A percentile compares a stretch with the other conserved stretches of the same genome.
Conservation (phyloP, 2,888 invertebrate species). For the Drosophila leonis region DNA sequence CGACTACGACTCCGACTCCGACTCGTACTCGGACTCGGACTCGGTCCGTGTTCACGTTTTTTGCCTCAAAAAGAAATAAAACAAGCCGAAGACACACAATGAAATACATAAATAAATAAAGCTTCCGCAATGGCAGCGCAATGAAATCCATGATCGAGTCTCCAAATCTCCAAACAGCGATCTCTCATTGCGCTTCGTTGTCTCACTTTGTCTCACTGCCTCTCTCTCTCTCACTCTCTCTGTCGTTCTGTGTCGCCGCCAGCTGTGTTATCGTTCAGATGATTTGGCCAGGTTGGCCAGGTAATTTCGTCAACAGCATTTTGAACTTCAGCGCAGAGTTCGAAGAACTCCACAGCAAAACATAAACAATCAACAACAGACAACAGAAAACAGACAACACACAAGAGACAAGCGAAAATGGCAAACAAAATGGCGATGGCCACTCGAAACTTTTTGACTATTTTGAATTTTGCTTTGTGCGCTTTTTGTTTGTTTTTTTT, state of each 20-base stretch:
- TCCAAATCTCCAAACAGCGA: slow-evolving; percentile 24
- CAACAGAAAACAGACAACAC: slow-evolving; percentile 16
- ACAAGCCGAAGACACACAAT: slow-evolving; percentile 13
- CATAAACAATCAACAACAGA: slow-evolving; percentile 44
- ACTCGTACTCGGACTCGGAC: neutral
- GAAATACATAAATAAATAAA: slow-evolving; percentile 48
- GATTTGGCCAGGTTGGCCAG: slow-evolving; percentile 52
- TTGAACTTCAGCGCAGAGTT: slow-evolving; percentile 66
- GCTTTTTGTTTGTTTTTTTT: neutral
- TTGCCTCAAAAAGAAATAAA: slow-evolving; percentile 15
- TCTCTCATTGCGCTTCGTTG: slow-evolving; percentile 13
- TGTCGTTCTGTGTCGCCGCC: neutral
- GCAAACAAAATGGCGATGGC: slow-evolving; percentile 40
- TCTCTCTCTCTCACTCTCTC: neutral
- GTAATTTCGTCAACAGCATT: slow-evolving; percentile 49
- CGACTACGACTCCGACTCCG: neutral
- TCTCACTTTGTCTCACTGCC: neutral
- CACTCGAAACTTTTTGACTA: slow-evolving; percentile 31
- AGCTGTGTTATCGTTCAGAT: slow-evolving; percentile 53
- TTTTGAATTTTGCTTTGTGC: slow-evolving; percentile 9
- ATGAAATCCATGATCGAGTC: slow-evolving; percentile 36
- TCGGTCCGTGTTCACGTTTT: slow-evolving; percentile 56
- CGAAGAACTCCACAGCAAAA: slow-evolving; percentile 71
- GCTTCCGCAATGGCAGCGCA: slow-evolving; percentile 65
- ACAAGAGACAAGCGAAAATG: slow-evolving; percentile 23